Conservation (phyloP, 2,113 vertebrate genomes). For the Alectura lathami region DNA sequence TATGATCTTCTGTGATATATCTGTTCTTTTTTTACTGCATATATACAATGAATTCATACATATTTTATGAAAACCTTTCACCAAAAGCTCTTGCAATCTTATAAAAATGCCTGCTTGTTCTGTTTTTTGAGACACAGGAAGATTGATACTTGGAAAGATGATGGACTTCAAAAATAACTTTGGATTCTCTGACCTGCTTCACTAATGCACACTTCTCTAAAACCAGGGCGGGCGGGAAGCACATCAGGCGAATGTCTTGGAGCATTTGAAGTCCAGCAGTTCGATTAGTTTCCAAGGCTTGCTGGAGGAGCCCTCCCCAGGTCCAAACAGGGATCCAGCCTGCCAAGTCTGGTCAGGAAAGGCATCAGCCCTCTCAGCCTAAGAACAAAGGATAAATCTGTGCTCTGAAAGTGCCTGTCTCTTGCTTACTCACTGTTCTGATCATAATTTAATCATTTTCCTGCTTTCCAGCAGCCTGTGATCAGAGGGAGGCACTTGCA, state of each 20-base stretch:
- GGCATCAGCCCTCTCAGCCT: neutral
- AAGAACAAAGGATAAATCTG: neutral
- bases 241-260: neutral
- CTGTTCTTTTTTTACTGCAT: neutral
- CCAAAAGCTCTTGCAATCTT: slow-evolving; percentile 4
- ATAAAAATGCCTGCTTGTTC: neutral
- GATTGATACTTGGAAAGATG: neutral
- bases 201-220: neutral
- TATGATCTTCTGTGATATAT: slow-evolving; percentile 29
- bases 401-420: neutral
- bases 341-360: neutral
- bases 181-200: neutral
- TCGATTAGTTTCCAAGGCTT: neutral
- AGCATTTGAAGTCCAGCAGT: neutral
- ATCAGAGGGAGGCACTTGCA: neutral
- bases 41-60: slow-evolving; percentile 30
- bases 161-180: neutral
- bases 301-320: neutral
- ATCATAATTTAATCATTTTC: neutral
- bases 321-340: neutral
- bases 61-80: slow-evolving; percentile 49
- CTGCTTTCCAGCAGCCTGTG: neutral
- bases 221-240: neutral
- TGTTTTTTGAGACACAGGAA: neutral
- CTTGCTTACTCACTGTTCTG: neutral